A percentile compares a stretch with the other conserved stretches of the same genome.
Evolutionary conservation across 1,140 invertebrate genomes (phyloP).

Genomic region (Ptiloglossa arizonensis): DNA sequence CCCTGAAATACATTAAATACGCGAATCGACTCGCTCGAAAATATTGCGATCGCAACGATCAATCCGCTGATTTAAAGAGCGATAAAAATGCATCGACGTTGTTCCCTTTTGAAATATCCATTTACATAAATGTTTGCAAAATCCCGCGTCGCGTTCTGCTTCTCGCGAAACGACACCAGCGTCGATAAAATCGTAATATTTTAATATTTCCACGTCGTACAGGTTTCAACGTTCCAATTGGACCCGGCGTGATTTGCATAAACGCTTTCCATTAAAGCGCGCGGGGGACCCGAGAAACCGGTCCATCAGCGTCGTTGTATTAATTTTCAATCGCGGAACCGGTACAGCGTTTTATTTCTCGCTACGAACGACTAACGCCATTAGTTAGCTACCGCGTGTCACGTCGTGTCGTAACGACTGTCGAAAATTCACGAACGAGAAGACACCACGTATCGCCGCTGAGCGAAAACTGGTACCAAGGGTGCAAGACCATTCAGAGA

Average conservation of each 20-base stretch:
- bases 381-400: background rate
- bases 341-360: background rate
- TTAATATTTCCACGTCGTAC: conserved; percentile 4
- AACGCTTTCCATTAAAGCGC: background rate
- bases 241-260: background rate
- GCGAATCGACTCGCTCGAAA: background rate
- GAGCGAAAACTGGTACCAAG: conserved; percentile 8
- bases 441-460: background rate
- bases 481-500: background rate
- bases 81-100: background rate
- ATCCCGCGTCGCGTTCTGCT: background rate
- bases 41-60: background rate
- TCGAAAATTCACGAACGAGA: background rate
- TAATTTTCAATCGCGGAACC: conserved; percentile 5
- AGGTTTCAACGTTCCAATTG: background rate
- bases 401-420: background rate
- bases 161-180: background rate
- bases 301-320: background rate
- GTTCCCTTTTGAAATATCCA: background rate
- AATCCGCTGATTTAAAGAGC: background rate
- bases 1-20: conserved; percentile 7
- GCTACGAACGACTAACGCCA: background rate
- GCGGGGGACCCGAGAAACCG: background rate
- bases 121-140: conserved; percentile 17
- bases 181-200: conserved; percentile 13